Evolutionary conservation across 2,888 invertebrate species (phyloP).

Genomic region (Malachius bipustulatus): DNA sequence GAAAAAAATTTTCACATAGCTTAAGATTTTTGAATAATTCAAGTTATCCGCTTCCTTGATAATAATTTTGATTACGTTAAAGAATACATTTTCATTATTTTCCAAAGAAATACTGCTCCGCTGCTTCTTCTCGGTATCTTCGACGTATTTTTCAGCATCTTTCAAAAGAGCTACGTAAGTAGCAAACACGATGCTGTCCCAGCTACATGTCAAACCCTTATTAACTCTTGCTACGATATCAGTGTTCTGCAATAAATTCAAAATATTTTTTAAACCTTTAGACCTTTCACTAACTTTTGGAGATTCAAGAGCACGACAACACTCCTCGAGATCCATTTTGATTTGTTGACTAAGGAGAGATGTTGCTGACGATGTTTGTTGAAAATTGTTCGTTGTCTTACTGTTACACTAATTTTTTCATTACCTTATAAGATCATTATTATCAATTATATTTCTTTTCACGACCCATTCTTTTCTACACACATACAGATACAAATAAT

Average conservation of each 20-base stretch:
- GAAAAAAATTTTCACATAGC: neutral
- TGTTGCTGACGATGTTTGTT: no score
- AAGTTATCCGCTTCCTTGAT: neutral
- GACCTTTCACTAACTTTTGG: neutral
- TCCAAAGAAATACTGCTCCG: neutral
- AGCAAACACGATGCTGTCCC: neutral
- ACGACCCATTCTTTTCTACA: no score
- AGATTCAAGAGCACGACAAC: neutral
- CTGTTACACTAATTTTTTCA: no score
- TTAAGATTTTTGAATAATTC: neutral
- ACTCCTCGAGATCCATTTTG: neutral
- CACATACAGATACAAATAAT: no score
- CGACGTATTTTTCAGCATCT: constrained; percentile 1
- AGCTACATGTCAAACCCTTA: neutral
- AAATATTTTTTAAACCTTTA: neutral
- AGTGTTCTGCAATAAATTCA: neutral
- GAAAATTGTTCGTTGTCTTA: no score
- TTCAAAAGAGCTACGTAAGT: neutral
- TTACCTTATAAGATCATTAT: no score
- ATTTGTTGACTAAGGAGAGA: no score
- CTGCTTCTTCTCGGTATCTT: neutral
- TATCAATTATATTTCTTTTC: no score
- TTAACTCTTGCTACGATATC: neutral
- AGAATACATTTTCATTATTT: neutral
- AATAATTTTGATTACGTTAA: neutral